Conservation (phyloP, 1,140 invertebrate genomes). For the Drosophila nigromelanica region DNA sequence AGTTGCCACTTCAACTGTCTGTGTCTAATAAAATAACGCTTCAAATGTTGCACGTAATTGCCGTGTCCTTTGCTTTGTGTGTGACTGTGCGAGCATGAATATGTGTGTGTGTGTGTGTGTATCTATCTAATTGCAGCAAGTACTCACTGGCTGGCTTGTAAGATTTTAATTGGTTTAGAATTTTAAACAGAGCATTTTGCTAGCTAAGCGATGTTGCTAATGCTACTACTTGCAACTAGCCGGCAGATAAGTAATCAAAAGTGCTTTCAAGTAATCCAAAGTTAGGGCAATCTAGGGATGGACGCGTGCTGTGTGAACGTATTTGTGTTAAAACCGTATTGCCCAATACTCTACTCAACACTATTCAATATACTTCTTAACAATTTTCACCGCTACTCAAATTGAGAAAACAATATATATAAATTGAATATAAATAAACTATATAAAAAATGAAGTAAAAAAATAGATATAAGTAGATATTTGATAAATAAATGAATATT, state of each 20-base stretch:
- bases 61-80: conserved; percentile 32
- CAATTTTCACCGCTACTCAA: neutral
- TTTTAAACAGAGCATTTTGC: conserved; percentile 54
- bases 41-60: conserved; percentile 73
- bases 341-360: neutral
- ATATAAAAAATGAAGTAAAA: neutral
- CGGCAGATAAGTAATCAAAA: conserved; percentile 18
- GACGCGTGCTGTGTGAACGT: neutral
- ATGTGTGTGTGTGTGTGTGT: neutral
- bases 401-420: neutral
- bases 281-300: conserved; percentile 26
- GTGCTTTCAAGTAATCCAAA: conserved; percentile 48
- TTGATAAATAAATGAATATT: neutral
- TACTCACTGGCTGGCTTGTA: conserved; percentile 42
- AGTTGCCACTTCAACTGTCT: conserved; percentile 41
- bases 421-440: neutral
- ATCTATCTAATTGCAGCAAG: conserved; percentile 57
- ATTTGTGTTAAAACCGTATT: neutral
- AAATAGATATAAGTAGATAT: neutral
- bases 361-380: neutral
- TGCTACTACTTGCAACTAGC: conserved; percentile 9
- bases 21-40: conserved; percentile 66
- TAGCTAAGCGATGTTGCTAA: conserved; percentile 45
- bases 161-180: conserved; percentile 65
- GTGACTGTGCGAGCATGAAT: neutral